Percentiles rank a stretch among this genome's conserved stretches.
phyloP scores from a whole-genome alignment of 1,140 invertebrate species.

The Lucilia cuprina region DNA sequence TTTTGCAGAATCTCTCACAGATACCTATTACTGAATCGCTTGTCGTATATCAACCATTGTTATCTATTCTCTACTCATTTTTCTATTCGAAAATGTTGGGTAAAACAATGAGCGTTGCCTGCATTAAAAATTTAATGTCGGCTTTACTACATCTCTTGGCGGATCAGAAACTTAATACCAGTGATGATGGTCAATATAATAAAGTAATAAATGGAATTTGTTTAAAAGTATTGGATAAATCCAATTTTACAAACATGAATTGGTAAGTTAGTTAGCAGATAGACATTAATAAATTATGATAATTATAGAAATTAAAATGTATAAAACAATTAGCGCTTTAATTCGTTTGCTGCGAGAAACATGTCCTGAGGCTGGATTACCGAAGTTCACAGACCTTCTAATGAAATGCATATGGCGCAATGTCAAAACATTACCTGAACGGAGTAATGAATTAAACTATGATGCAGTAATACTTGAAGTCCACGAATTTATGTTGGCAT shows the following conservation, averaged over 20 bases:
- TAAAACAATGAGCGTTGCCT: conserved; percentile 55
- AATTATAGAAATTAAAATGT: background rate
- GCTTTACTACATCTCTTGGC: conserved; percentile 57
- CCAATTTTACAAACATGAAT: conserved; percentile 61
- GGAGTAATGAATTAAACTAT: conserved; percentile 76
- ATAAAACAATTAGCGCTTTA: conserved; percentile 70
- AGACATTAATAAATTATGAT: background rate
- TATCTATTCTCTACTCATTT: conserved; percentile 86
- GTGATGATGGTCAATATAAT: conserved; percentile 60
- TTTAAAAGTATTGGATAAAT: conserved; percentile 58
- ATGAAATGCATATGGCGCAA: conserved; percentile 91
- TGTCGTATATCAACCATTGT: conserved; percentile 83
- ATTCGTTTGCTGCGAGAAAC: conserved; percentile 79
- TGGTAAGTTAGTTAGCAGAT: conserved; percentile 46
- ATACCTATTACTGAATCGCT: conserved; percentile 83
- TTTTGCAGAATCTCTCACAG: conserved; percentile 68
- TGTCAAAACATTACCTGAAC: conserved; percentile 75
- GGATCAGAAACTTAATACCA: conserved; percentile 56
- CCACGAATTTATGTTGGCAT: conserved; percentile 78
- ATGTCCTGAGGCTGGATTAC: conserved; percentile 69
- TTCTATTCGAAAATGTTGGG: conserved; percentile 80
- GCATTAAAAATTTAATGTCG: conserved; percentile 61
- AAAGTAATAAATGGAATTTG: conserved; percentile 62
- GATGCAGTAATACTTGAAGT: conserved; percentile 78
- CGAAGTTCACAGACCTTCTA: conserved; percentile 80